Evolutionary conservation across 2,113 vertebrate genomes (phyloP), one percentile per base, ranked within the genome.

Genomic region (Thinocorus orbignyianus): DNA sequence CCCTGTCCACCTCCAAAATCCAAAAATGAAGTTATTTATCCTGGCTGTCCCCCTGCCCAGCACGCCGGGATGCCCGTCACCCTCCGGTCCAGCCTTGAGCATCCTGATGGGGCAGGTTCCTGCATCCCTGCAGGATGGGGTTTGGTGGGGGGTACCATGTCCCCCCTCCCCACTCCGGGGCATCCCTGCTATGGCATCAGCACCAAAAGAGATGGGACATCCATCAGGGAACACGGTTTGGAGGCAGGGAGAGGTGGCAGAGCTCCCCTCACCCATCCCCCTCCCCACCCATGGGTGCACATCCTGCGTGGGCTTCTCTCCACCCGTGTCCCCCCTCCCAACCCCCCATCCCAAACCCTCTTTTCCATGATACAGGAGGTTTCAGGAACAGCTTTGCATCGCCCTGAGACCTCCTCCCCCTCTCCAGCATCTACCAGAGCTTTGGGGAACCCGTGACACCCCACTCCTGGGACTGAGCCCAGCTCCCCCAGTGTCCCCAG

Each of bases 51-150:
- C 42, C 37, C 42, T 18, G 77, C 4, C 10, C 2, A n/a, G 69
- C 12, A 3, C 1, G 1, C 24, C 3, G 5, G 61, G 65, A 33
- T 37, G 77, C 41, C 1, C 1, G 3, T 33, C 54, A 65, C n/a
- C 68, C 91, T 22, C 24, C 0, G 11, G 54, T 74, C 69, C 73
- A 37, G 66, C 80, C 31, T 28, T 55, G 1, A 6, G 72, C 82
- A 31, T 31, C 71, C 12, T 1, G 14, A 2, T 8, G 8, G 33
- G 37, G 23, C 68, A 26, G 61, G 7, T 24, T 61, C 5, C 68
- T 3, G 51, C 73, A 39, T 44, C 73, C 73, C 66, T 22, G 28
- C 52, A 2, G 70, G n/a, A n/a, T n/a, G n/a, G n/a, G n/a, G n/a
- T n/a, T n/a, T n/a, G n/a, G n/a, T n/a, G n/a, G n/a, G n/a, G n/a